Base-by-base conservation (phyloP, 2,888 invertebrate species). In the Pterobdella sp. region DNA sequence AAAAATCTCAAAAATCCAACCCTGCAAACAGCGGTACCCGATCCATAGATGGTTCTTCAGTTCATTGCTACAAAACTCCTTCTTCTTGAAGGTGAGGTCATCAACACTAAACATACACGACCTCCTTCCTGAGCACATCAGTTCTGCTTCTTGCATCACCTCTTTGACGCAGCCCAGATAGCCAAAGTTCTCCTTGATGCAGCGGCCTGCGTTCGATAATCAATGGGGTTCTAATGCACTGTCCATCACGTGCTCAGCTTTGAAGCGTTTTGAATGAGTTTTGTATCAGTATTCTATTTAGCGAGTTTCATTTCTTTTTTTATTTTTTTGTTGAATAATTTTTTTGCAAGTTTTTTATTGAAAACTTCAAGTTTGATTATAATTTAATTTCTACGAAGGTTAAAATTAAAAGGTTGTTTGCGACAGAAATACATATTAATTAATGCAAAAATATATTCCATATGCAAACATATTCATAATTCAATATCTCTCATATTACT, bases 11-110 rank as follows among this genome's bases (percentile, higher is more conserved):
- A n/a, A n/a, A n/a, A n/a, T n/a, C n/a, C n/a, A n/a, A 66, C 68
- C 74, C 36, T n/a, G 1, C 35, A 36, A n/a, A 56, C 73, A 73
- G 14, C 35, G 37, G 56, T 73, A 73, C 60, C 67, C 36, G 35
- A 73, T 52, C 71, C 65, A 68, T 14, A 73, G 65, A 36, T 73
- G 71, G 35, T 69, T 74, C 66, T 74, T 74, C 32, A 74, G 52
- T 32, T 71, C 74, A 52, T 36, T 70, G 71, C 71, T 65, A 22
- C 74, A 74, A 10, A 67, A 67, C 26, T 10, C 36, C 10, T 70
- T 42, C 18, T 34, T 49, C 31, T 18, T 35, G 37, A 74, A 74
- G n/a, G 71, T 29, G 14, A 35, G 42, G 56, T 74, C 73, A 60
- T 74, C 70, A 14, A 74, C 66, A 0, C 66, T 35, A 32, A 74